phyloP scores from a whole-genome alignment of 2,113 vertebrate species.

The Telmatochromis bifrenatus region DNA sequence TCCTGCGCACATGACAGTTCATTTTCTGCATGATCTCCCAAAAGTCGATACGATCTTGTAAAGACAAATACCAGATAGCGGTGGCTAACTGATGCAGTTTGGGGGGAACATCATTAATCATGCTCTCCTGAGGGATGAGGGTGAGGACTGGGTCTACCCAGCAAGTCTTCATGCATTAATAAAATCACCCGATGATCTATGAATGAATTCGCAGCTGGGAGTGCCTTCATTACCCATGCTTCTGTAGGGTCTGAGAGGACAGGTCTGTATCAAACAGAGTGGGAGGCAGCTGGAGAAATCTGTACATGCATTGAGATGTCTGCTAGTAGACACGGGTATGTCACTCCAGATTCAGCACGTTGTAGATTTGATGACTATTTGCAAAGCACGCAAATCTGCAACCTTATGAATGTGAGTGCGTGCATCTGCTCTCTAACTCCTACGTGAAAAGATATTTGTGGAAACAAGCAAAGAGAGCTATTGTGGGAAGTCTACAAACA shows the following conservation, averaged over 20 bases:
- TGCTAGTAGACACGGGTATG: not conserved
- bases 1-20: slow-evolving; percentile 68
- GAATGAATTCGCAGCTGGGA: slow-evolving; percentile 55
- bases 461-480: not conserved
- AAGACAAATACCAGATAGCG: slow-evolving; percentile 74
- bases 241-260: not conserved
- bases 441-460: not conserved
- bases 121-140: slow-evolving; percentile 7
- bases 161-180: slow-evolving; percentile 63
- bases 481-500: not conserved
- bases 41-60: slow-evolving; percentile 73
- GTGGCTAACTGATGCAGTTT: slow-evolving; percentile 67
- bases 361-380: not conserved
- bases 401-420: not conserved
- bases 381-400: not conserved
- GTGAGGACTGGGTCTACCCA: slow-evolving; percentile 25
- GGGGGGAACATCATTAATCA: slow-evolving; percentile 68
- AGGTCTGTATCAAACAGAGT: slow-evolving; percentile 2
- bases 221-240: slow-evolving; percentile 38
- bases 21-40: slow-evolving; percentile 78
- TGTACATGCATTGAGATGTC: not conserved
- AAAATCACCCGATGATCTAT: slow-evolving; percentile 64
- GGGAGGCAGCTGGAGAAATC: not conserved
- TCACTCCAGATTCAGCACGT: not conserved
- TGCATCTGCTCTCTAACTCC: not conserved